Evolutionary conservation across 2,888 invertebrate genomes (phyloP), one percentile per base, ranked within the genome.

Genomic region (Amiota mariae): DNA sequence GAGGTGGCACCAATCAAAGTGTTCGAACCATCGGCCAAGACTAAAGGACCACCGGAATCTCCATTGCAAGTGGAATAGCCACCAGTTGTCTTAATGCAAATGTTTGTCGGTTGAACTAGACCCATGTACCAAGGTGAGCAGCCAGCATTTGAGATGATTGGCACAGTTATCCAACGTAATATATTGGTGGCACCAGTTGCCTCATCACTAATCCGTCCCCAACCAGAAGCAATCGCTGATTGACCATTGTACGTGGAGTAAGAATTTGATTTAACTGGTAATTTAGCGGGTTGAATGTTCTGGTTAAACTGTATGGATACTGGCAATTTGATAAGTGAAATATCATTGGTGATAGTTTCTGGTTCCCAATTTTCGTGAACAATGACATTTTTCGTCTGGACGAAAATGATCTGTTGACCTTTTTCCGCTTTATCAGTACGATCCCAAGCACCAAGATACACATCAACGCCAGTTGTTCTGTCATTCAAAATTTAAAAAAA

Each of bases 281-380:
- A 74, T 0, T 77, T 82, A n/a, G 80, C 79, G 24, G 88, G 82
- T 72, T 81, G 77, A 18, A 88, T 81, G 70, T 73, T 68, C 0
- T 85, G 88, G 76, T 88, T 90, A 61, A 90, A 81, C 20, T 79
- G 78, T 46, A 91, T 88, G 10, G 85, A 72, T 54, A 82, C 74
- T 10, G 90, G 88, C 74, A 91, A 79, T 67, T 85, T 86, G 51
- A 91, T 85, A n/a, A 91, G 73, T 4, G 91, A 91, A 71, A 91
- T 88, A 74, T 92, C 91, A 77, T 91, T 90, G 11, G 75, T 71
- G 11, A 90, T 79, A 13, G 82, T 84, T 1, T 76, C 48, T 0
- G 86, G 18, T 24, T 86, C 79, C 88, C 89, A 90, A 0, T 83
- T 47, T 73, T 89, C 88, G 77, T 91, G 91, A 6, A 90, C 87